Evolutionary conservation across 1,140 invertebrate genomes (phyloP), one percentile per base, ranked within the genome.

Genomic region (Scaptomyza pallida): DNA sequence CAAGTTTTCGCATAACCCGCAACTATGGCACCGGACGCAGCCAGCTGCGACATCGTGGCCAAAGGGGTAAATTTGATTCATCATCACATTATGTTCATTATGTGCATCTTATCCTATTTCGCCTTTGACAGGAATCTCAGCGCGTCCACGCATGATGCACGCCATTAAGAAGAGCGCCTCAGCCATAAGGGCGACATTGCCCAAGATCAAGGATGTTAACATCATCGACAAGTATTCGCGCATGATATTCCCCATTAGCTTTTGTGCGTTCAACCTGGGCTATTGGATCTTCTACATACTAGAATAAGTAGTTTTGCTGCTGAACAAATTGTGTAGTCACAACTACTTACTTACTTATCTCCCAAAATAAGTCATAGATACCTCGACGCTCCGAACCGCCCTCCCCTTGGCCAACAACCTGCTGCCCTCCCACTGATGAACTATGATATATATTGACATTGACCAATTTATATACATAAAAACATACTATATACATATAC

Each of bases 191-290:
- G 94, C 95, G 5, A 96, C 96, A 4, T 96, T 99, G 92, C 98
- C 1, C 37, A 96, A 96, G 91, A 98, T 99, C 75, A 97, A 98
- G 88, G 98, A 99, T 92, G 98, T 99, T 35, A 99, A 99, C 91
- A 95, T 98, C 44, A 99, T 99, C 81, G 98, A 99, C 92, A 98
- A 98, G 88, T 98, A 98, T 90, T 98, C 98, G 6, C 93, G 98
- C 69, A 94, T 99, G 65, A 93, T 98, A 52, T 99, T 99, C 92
- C 98, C 98, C 0, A 94, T 98, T 17, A 96, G 97, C 63, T 99
- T 99, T 91, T 93, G 99, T 75, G 90, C 98, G 37, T 99, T 99
- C 92, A 99, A 99, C 91, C 94, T 95, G 12, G 94, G 95, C 59
- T 99, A 99, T 91, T 99, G 98, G 98, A 94, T 96, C 74, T 99